phyloP scores from a whole-genome alignment of 2,888 invertebrate species.

The Axea sp. region DNA sequence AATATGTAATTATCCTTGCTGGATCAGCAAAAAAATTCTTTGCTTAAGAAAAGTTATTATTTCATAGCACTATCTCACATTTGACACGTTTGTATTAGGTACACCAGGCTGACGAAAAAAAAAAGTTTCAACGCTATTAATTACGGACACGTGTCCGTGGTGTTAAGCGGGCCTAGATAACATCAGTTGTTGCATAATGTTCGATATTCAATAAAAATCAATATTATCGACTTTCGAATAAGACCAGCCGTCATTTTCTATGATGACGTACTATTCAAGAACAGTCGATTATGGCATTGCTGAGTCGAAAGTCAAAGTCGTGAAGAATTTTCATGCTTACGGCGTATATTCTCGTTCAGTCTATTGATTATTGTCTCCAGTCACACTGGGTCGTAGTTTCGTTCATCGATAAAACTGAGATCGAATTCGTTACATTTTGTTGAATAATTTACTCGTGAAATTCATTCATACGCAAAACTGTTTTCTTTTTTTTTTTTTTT shows the following conservation, averaged over 20 bases:
- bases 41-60: slow-evolving; percentile 16
- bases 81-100: slow-evolving; percentile 36
- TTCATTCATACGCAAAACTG: no score
- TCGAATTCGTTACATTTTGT: no score
- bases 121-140: slow-evolving; percentile 22
- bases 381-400: slow-evolving; percentile 4
- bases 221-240: slow-evolving; percentile 51
- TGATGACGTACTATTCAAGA: slow-evolving; percentile 54
- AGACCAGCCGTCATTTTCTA: slow-evolving; percentile 44
- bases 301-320: slow-evolving; percentile 59
- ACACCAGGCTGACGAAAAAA: slow-evolving; percentile 9
- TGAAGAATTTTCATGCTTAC: slow-evolving; percentile 55
- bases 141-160: slow-evolving; percentile 20
- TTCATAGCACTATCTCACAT: slow-evolving; percentile 22
- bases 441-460: no score
- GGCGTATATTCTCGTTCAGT: slow-evolving; percentile 19
- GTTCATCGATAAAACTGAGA: slow-evolving; percentile 8
- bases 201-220: slow-evolving; percentile 52
- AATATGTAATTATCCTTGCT: slow-evolving; percentile 6
- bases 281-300: slow-evolving; percentile 51
- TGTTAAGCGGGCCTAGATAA: slow-evolving; percentile 39
- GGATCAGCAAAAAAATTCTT: no score
- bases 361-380: slow-evolving; percentile 44
- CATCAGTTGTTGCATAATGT: slow-evolving; percentile 37
- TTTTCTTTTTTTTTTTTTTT: no score